phyloP scores from a whole-genome alignment of 2,888 invertebrate species.

The Parnassius glacialis region DNA sequence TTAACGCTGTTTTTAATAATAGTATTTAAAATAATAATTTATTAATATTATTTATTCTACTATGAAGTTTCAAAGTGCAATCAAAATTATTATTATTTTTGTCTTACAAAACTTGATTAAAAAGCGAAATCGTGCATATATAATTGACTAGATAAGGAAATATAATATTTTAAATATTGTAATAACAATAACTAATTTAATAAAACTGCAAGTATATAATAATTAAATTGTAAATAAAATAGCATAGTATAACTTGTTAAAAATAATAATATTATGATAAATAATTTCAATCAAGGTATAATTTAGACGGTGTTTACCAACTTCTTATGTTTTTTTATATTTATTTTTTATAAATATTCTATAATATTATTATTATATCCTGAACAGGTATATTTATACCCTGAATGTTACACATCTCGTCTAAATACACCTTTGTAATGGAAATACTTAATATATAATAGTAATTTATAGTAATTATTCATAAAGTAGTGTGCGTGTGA shows the following conservation, averaged over 20 bases:
- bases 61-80: background rate
- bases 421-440: constrained; percentile 24
- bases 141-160: constrained; percentile 13
- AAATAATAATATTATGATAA: constrained; percentile 11
- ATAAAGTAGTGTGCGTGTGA: constrained; percentile 65
- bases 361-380: no score
- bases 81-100: background rate
- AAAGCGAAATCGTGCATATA: constrained; percentile 21
- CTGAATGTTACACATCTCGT: background rate
- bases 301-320: constrained; percentile 17
- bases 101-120: constrained; percentile 7
- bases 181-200: constrained; percentile 4
- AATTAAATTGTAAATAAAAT: constrained; percentile 13
- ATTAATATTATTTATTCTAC: background rate
- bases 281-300: constrained; percentile 15
- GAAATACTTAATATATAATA: constrained; percentile 27
- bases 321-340: no score
- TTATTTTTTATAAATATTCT: no score
- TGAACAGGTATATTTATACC: no score
- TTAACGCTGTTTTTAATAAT: no score
- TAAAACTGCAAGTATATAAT: constrained; percentile 7
- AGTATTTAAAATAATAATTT: background rate
- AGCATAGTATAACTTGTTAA: constrained; percentile 18
- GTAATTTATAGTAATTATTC: constrained; percentile 28
- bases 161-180: constrained; percentile 2